Percentiles rank a stretch among this genome's conserved stretches.
phyloP scores from a whole-genome alignment of 2,888 invertebrate species.

The Pachymerium ferrugineum region DNA sequence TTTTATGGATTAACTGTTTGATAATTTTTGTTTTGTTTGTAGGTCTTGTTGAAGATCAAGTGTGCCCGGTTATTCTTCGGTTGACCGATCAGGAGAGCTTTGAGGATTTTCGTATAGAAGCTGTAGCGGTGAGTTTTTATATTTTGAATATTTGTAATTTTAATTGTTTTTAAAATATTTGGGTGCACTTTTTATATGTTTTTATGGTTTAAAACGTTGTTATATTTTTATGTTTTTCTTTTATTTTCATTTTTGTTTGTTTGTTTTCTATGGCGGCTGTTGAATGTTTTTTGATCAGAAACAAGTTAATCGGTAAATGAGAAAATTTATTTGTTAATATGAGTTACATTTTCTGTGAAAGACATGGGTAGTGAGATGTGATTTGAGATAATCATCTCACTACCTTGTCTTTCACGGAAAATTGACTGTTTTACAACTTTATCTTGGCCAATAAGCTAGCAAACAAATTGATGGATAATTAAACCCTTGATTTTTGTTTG shows the following conservation, averaged over 20 bases:
- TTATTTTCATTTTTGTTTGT: neutral
- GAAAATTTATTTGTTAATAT: no score
- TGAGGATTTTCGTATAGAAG: slow-evolving; percentile 55
- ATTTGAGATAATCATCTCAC: slow-evolving; percentile 69
- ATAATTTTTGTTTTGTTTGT: slow-evolving; percentile 30
- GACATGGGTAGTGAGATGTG: slow-evolving; percentile 99
- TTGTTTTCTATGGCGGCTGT: neutral
- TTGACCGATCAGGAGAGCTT: slow-evolving; percentile 53
- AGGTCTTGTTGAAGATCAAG: slow-evolving; percentile 58
- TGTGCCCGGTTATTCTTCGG: slow-evolving; percentile 60
- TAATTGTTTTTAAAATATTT: neutral
- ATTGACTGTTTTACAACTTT: slow-evolving; percentile 29
- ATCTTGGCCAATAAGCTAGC: neutral
- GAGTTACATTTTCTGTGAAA: slow-evolving; percentile 60
- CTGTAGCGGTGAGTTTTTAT: slow-evolving; percentile 54
- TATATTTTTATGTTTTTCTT: neutral
- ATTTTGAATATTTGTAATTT: slow-evolving; percentile 1
- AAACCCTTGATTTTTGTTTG: neutral
- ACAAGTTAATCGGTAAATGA: no score
- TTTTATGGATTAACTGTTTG: neutral
- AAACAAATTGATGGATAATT: neutral
- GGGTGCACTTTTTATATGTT: slow-evolving; percentile 34
- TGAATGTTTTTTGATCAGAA: neutral
- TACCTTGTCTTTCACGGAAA: slow-evolving; percentile 94
- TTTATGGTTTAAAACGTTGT: neutral